These are phyloP conservation scores for Capromys pilorides DNA, from an alignment of 2,797 vertebrate genomes.

Conservation along the genomic window DNA sequence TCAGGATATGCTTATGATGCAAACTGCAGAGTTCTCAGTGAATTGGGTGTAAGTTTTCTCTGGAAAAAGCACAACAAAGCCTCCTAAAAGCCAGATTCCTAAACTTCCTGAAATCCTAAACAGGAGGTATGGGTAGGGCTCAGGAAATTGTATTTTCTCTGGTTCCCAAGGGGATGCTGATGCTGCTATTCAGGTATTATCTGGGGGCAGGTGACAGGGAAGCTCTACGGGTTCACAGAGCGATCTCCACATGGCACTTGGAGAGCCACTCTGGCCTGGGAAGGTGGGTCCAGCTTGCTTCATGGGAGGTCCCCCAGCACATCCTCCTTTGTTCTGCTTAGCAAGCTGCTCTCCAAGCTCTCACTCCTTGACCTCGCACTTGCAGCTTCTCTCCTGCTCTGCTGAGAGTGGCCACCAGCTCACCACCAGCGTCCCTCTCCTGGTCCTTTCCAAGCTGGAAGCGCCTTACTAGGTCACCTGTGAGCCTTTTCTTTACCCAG, in stretches of 20 bases:
- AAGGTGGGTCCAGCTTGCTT: background rate
- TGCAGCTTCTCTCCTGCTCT: background rate
- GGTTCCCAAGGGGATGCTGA: background rate
- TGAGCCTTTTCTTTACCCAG: slow-evolving; percentile 15
- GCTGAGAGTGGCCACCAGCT: background rate
- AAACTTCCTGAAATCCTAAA: background rate
- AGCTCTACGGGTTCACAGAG: background rate
- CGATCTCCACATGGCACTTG: background rate
- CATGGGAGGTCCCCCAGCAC: background rate
- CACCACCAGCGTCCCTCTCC: background rate
- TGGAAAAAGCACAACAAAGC: background rate
- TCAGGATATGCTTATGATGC: background rate
- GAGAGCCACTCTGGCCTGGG: background rate
- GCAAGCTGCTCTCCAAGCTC: background rate
- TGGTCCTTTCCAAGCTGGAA: background rate
- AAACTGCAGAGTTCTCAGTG: background rate
- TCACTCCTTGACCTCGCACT: background rate
- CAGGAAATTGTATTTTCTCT: background rate
- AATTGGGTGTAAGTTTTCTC: background rate
- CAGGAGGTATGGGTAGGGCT: background rate
- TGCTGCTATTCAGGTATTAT: background rate
- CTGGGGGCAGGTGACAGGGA: background rate
- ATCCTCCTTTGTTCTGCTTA: too few species aligned
- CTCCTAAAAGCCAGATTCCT: background rate
- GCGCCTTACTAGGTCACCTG: slow-evolving; percentile 20